Evolutionary conservation across 2,113 vertebrate genomes (phyloP), one percentile per base, ranked within the genome.

Genomic region (Plecotus auritus): DNA sequence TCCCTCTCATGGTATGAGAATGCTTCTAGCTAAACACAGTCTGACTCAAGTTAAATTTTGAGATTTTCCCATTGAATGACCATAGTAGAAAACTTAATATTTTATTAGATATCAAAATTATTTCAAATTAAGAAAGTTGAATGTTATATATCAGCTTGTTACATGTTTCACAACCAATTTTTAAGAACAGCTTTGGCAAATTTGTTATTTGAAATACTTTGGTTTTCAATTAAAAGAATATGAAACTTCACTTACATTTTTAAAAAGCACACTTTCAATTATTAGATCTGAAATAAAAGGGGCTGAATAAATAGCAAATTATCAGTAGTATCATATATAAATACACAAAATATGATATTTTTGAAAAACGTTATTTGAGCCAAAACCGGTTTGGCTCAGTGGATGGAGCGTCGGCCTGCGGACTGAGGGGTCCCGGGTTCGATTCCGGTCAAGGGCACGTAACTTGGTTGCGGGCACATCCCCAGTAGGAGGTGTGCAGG

Each of bases 91-190:
- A 90, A 35, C 59, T 49, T 54, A 30, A 2, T 72, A 82, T 88
- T 88, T 90, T 8, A 77, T 85, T 61, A 72, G 70, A 47, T 9
- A 78, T 2, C 23, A 85, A 45, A 88, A 66, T 85, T 88, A 91
- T 42, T 77, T 93, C n/a, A 92, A 80, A 59, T 35, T 35, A 74
- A 88, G 30, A 45, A 91, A 90, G 10, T 73, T 95, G n/a, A 40
- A 14, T 83, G 32, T 77, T 61, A 49, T 32, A n/a, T 81, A 90
- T 92, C 72, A 83, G 11, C 17, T 85, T 45, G 8, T 78, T 93
- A 61, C 2, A 64, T 87, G 6, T 51, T 92, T 90, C 49, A 28
- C 37, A 92, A 32, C 30, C 6, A 76, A 32, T 86, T 61, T 86
- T 83, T 91, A 77, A 83, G 70, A 86, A 64, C 67, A 82, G 11